These are phyloP conservation scores for Theonella swinhoei DNA, from an alignment of 37 sponge, comb jelly and placozoan genomes.

Conservation along the genomic window DNA sequence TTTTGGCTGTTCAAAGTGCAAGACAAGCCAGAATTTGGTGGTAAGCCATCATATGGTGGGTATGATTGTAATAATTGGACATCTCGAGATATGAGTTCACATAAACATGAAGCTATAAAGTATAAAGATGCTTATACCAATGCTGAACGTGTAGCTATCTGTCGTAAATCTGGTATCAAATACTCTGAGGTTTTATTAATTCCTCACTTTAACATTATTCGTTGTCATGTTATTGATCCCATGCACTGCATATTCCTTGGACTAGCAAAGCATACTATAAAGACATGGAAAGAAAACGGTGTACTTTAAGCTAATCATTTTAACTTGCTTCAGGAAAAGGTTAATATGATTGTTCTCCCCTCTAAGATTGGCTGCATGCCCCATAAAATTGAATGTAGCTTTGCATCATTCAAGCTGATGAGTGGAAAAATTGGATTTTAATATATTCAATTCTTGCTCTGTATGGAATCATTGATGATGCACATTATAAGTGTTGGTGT, in stretches of 20 bases:
- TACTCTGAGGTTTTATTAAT: slow-evolving; percentile 43
- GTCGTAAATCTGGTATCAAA: slow-evolving; percentile 23
- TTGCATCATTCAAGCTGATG: slow-evolving; percentile 47
- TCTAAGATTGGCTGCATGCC: slow-evolving; percentile 23
- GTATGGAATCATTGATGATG: slow-evolving; percentile 7
- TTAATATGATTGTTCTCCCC: slow-evolving; percentile 18
- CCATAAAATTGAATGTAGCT: slow-evolving; percentile 14
- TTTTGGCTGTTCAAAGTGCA: slow-evolving; percentile 60
- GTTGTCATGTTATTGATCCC: slow-evolving; percentile 51
- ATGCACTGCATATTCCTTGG: slow-evolving; percentile 64
- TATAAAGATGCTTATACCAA: neutral
- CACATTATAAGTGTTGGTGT: slow-evolving; percentile 30
- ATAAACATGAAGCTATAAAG: neutral
- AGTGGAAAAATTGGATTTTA: no score
- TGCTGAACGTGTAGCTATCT: slow-evolving; percentile 9
- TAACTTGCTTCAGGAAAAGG: slow-evolving; percentile 9
- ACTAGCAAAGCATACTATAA: slow-evolving; percentile 35
- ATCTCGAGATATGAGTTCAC: neutral
- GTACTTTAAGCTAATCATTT: neutral
- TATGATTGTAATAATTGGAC: slow-evolving; percentile 46
- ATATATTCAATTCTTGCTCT: slow-evolving; percentile 18
- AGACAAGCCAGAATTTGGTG: slow-evolving; percentile 21
- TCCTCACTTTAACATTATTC: slow-evolving; percentile 46
- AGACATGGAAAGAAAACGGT: slow-evolving; percentile 21
- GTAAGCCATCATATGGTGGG: slow-evolving; percentile 34